A percentile compares a stretch with the other conserved stretches of the same genome.
Conservation (phyloP, 1,140 invertebrate genomes). For the Caenorhabditis briggsae region DNA sequence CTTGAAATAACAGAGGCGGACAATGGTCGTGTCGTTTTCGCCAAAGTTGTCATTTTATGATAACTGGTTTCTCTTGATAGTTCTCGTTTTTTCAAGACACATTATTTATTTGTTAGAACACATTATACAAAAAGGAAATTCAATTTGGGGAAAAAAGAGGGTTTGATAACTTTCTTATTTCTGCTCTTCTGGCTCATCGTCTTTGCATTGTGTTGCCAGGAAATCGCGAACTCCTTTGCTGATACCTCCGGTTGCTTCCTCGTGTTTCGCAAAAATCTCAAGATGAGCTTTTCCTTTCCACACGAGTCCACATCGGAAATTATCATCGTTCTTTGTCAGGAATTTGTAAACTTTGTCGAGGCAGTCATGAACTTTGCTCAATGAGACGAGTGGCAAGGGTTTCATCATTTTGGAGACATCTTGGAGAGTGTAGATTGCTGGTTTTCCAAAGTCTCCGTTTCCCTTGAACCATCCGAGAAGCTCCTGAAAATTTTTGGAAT, state of each 20-base stretch:
- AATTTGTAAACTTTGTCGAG: constrained; percentile 75
- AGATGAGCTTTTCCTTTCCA: constrained; percentile 75
- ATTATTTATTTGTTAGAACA: constrained; percentile 23
- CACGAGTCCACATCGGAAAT: constrained; percentile 74
- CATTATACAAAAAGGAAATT: constrained; percentile 60
- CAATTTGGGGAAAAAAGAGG: neutral
- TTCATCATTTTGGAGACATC: constrained; percentile 77
- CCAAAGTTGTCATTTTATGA: neutral
- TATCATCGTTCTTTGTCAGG: constrained; percentile 72
- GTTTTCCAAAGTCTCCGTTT: constrained; percentile 77
- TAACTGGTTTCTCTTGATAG: constrained; percentile 34
- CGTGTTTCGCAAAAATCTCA: constrained; percentile 67
- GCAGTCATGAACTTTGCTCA: constrained; percentile 77
- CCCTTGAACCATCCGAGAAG: constrained; percentile 78
- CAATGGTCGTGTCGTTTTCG: constrained; percentile 41
- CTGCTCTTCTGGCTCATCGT: constrained; percentile 65
- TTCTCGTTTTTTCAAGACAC: constrained; percentile 26
- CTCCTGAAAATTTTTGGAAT: constrained; percentile 64
- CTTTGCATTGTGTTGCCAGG: constrained; percentile 74
- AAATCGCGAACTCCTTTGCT: constrained; percentile 71
- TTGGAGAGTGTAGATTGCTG: constrained; percentile 71
- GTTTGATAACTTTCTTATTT: constrained; percentile 42
- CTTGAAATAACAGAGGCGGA: constrained; percentile 16
- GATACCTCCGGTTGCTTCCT: constrained; percentile 69
- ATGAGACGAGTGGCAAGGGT: constrained; percentile 74